These are phyloP conservation scores for Xenopus borealis DNA, from an alignment of 2,113 vertebrate species.

Conservation along the genomic window DNA sequence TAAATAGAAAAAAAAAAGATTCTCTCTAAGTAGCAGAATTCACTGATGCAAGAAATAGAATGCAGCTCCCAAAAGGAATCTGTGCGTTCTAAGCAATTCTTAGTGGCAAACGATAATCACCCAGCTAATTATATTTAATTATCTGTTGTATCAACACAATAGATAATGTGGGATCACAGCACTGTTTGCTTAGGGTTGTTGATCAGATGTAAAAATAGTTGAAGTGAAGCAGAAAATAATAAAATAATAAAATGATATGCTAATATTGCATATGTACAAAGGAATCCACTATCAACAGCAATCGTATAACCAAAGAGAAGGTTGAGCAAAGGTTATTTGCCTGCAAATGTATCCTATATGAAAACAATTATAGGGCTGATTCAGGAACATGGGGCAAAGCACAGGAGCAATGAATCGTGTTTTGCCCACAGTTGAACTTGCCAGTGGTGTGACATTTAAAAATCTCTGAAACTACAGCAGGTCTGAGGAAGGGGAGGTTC, in stretches of 20 bases:
- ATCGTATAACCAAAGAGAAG: background rate
- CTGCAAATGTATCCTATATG: background rate
- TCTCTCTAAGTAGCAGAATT: constrained; percentile 61
- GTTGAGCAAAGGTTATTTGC: constrained; percentile 1
- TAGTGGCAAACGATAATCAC: constrained; percentile 61
- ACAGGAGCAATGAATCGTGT: too few relatives aligned
- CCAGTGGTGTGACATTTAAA: too few relatives aligned
- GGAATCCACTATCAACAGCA: background rate
- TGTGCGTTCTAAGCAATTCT: constrained; percentile 64
- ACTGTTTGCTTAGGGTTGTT: constrained; percentile 58
- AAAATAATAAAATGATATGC: background rate
- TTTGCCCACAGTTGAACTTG: too few relatives aligned
- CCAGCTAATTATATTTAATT: constrained; percentile 74
- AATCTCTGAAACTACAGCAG: too few relatives aligned
- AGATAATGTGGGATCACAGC: constrained; percentile 61
- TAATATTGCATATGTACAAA: background rate
- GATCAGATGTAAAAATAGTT: constrained; percentile 46
- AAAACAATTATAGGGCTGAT: too few relatives aligned
- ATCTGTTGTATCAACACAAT: constrained; percentile 68
- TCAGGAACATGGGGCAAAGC: too few relatives aligned
- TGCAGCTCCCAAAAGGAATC: constrained; percentile 65
- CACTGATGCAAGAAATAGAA: constrained; percentile 70
- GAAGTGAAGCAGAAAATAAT: constrained; percentile 47
- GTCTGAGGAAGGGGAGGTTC: too few relatives aligned
- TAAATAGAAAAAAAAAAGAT: constrained; percentile 63